Evolutionary conservation across 2,888 invertebrate species (phyloP), one percentile per base, ranked within the genome.

Genomic region (Chaitophorus viminalis): DNA sequence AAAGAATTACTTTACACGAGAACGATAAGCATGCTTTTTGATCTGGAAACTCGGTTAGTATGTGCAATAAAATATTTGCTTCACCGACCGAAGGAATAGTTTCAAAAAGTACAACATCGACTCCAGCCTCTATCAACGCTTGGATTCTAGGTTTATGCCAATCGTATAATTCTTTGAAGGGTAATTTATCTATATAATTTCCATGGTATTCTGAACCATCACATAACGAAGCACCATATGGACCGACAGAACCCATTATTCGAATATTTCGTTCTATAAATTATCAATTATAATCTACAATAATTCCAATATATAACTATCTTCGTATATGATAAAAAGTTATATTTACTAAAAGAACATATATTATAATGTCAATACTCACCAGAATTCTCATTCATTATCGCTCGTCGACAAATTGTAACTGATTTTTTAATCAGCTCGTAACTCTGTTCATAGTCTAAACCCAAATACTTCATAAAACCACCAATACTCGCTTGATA

Each of bases 181-280:
- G 91, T 1, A 95, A 94, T 84, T 92, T 93, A 89, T 94, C 94
- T 0, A 94, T 95, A 91, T 96, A 97, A 89, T 93, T 93, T 31
- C 98, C 98, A n/a, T 94, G 95, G 91, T 98, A 99, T 91, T 99
- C 99, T 0, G 98, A 98, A 21, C 96, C 96, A 91, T 99, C 97
- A 90, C 96, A 95, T 68, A 97, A 92, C 90, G 94, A 95, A 0
- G 98, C 98, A 0, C 98, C 98, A 91, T 96, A 98, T 0, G 98
- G 97, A 0, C 98, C 98, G 88, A 98, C 95, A 0, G 98, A 96
- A 0, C 97, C 98, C 39, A 96, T 96, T 81, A 98, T 93, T 90
- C 21, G 60, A 9, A 82, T 25, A 21, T 39, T 78, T 9, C 33
- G 29, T 11, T 11, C 82, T 88, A 46, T 29, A 75, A 74, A 52